Evolutionary conservation across 2,888 invertebrate genomes (phyloP).

Genomic region (Taenaris catops): DNA sequence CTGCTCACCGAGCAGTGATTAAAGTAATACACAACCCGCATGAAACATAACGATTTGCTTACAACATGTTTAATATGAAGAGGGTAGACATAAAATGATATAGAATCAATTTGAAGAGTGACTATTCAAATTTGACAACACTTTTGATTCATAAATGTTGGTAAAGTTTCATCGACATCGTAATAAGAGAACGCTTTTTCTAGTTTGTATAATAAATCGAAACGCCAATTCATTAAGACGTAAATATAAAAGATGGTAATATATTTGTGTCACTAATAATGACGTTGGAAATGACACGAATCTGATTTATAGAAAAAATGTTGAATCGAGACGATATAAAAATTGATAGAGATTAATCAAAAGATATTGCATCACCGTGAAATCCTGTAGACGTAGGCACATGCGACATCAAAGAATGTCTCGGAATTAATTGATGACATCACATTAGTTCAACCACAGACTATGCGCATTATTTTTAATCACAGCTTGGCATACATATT

Average conservation of each 20-base stretch:
- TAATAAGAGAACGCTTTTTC: too few relatives aligned
- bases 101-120: too few relatives aligned
- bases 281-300: constrained; percentile 8
- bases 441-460: constrained; percentile 38
- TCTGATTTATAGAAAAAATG: constrained; percentile 12
- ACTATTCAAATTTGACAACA: too few relatives aligned
- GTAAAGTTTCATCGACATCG: too few relatives aligned
- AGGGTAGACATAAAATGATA: background rate
- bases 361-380: constrained; percentile 14
- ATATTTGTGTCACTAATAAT: constrained; percentile 6
- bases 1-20: constrained; percentile 10
- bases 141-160: too few relatives aligned
- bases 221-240: constrained; percentile 3
- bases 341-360: constrained; percentile 17
- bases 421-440: constrained; percentile 40
- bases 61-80: background rate
- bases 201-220: constrained; percentile 4
- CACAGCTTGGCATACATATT: constrained; percentile 6
- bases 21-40: constrained; percentile 12
- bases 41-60: constrained; percentile 14
- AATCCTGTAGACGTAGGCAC: constrained; percentile 11
- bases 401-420: constrained; percentile 47
- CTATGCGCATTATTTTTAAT: constrained; percentile 15
- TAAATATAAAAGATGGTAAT: constrained; percentile 8
- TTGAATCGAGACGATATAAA: constrained; percentile 14